Evolutionary conservation across 2,888 invertebrate species (phyloP), one percentile per base, ranked within the genome.

Genomic region (Lottia scabra): DNA sequence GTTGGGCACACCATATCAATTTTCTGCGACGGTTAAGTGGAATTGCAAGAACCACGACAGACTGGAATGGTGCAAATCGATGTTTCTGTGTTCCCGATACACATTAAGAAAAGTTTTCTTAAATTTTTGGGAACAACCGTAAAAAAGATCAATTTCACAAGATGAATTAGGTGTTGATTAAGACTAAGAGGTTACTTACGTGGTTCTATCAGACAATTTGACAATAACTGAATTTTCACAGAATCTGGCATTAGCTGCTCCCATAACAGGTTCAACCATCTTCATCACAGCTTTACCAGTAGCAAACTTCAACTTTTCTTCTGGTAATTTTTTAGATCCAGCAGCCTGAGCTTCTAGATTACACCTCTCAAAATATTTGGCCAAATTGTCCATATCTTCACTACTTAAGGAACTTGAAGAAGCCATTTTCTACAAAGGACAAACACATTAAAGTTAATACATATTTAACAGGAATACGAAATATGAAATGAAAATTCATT

Each of bases 241-340:
- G 5, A 56, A 56, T 23, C 19, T 56, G 23, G 56, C 56, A 56
- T 56, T 23, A 23, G 56, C 19, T 56, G 19, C 23, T 19, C 56
- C 56, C 56, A 56, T 56, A 19, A 56, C 56, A 3, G 56, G 56
- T 56, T 56, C 56, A 56, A 56, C 23, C 56, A 56, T 56, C 56
- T 56, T 56, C 56, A 56, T 56, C 13, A 56, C 13, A 23, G 56
- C 56, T 56, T 56, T 56, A 23, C 56, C 56, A 13, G 56, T 56
- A 56, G 56, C 56, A 56, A 23, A 12, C 23, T 56, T 56, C 56
- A 23, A 23, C 19, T 56, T 23, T 0, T 56, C 56, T 23, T 10
- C 56, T 19, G 56, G 10, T 56, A 56, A 56, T 56, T 56, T 56
- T 56, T 56, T 56, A 8, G 19, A 19, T 10, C 56, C 56, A 23